phyloP scores from a whole-genome alignment of 2,113 vertebrate species.

The Platichthys stellatus region DNA sequence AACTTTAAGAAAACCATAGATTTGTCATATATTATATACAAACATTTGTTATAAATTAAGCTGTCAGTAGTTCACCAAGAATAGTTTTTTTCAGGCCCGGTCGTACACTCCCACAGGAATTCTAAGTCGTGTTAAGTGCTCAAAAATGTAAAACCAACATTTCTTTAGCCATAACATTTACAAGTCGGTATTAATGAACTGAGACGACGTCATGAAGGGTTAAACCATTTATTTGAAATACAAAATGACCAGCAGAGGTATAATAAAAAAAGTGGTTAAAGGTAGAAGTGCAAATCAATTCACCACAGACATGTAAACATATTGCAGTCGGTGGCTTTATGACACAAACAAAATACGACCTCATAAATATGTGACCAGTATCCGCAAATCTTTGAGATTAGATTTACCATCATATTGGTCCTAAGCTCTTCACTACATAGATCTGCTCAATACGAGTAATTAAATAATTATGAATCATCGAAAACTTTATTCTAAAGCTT shows the following conservation, averaged over 20 bases:
- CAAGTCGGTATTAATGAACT: background rate
- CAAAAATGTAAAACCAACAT: background rate
- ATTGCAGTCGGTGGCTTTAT: background rate
- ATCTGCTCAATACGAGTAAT: background rate
- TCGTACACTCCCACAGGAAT: too few relatives aligned
- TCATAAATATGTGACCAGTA: conserved; percentile 11
- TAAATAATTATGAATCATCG: background rate
- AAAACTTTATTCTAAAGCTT: background rate
- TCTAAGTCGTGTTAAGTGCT: too few relatives aligned
- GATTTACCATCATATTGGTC: background rate
- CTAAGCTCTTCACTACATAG: background rate
- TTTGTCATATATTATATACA: too few relatives aligned
- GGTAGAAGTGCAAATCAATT: conserved; percentile 18
- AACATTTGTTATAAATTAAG: too few relatives aligned
- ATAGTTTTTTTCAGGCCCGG: too few relatives aligned
- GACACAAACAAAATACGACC: conserved; percentile 7
- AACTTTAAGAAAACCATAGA: too few relatives aligned
- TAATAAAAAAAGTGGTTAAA: background rate
- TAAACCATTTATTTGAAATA: background rate
- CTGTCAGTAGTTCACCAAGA: too few relatives aligned
- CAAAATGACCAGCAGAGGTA: conserved; percentile 16
- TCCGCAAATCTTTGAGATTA: background rate
- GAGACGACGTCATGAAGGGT: background rate
- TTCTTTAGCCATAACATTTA: background rate
- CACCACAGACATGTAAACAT: background rate